Conservation (phyloP, 2,113 vertebrate genomes). For the Martes martes region DNA sequence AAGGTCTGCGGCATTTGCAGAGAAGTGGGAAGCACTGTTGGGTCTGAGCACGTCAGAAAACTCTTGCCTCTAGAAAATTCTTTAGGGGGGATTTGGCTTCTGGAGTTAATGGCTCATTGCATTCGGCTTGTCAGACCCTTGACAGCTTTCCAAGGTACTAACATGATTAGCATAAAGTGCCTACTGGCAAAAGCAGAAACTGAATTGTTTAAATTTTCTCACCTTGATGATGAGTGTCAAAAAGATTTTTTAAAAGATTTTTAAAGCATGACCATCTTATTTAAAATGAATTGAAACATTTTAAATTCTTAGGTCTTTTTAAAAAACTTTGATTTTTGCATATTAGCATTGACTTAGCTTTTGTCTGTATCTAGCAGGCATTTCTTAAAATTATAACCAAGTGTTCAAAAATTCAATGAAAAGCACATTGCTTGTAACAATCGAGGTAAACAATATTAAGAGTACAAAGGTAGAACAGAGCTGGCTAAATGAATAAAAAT, state of each 20-base stretch:
- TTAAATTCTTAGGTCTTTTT: neutral
- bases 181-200: neutral
- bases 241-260: neutral
- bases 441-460: neutral
- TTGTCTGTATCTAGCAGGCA: neutral
- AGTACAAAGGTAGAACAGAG: neutral
- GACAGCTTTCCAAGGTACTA: neutral
- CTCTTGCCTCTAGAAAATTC: neutral
- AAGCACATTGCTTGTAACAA: neutral
- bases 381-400: slow-evolving; percentile 25
- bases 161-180: slow-evolving; percentile 37
- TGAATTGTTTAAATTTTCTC: slow-evolving; percentile 36
- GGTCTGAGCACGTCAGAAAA: neutral
- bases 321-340: neutral
- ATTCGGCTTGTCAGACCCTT: neutral
- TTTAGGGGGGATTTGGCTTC: neutral
- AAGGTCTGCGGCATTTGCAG: neutral
- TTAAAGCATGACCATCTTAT: neutral
- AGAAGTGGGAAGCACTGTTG: neutral
- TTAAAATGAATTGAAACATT: slow-evolving; percentile 25
- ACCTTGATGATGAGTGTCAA: neutral
- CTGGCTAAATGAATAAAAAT: neutral
- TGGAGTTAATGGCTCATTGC: neutral
- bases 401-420: neutral
- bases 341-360: neutral